These are phyloP conservation scores for Andrena bucephala DNA, from an alignment of 2,888 invertebrate species.

Conservation along the genomic window DNA sequence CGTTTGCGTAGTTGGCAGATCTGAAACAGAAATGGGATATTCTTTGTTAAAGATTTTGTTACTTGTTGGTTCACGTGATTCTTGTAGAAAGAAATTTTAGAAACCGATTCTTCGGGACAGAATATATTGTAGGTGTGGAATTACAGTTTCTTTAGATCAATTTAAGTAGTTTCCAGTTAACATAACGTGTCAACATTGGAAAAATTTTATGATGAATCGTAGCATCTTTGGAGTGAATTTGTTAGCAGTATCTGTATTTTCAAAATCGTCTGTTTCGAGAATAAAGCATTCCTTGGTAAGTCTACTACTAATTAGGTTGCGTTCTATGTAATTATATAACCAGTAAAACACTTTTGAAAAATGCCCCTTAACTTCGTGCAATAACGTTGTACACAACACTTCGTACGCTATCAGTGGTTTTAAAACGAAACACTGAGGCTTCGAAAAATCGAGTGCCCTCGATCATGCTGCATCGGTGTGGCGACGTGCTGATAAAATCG, in stretches of 20 bases:
- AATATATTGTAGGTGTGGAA: no score
- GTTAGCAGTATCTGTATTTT: not conserved
- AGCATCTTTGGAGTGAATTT: no score
- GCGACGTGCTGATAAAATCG: slow-evolving; percentile 9
- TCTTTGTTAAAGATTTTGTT: not conserved
- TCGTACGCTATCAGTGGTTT: not conserved
- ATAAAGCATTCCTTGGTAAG: not conserved
- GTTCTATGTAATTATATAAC: not conserved
- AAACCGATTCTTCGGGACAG: not conserved
- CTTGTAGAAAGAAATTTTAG: not conserved
- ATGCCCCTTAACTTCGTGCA: not conserved
- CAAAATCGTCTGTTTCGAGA: not conserved
- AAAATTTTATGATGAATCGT: no score
- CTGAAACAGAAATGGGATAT: slow-evolving; percentile 86
- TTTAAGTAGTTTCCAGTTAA: no score
- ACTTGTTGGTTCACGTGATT: no score
- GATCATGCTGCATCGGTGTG: not conserved
- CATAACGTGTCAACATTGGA: no score
- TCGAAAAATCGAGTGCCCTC: slow-evolving; percentile 18
- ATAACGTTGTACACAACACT: not conserved
- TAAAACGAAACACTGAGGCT: not conserved
- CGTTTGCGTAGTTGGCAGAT: slow-evolving; percentile 96
- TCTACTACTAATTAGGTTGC: not conserved
- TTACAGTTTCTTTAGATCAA: not conserved
- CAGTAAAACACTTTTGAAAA: not conserved